Evolutionary conservation across 2,888 invertebrate species (phyloP), one percentile per base, ranked within the genome.

Genomic region (Melipona beecheii): DNA sequence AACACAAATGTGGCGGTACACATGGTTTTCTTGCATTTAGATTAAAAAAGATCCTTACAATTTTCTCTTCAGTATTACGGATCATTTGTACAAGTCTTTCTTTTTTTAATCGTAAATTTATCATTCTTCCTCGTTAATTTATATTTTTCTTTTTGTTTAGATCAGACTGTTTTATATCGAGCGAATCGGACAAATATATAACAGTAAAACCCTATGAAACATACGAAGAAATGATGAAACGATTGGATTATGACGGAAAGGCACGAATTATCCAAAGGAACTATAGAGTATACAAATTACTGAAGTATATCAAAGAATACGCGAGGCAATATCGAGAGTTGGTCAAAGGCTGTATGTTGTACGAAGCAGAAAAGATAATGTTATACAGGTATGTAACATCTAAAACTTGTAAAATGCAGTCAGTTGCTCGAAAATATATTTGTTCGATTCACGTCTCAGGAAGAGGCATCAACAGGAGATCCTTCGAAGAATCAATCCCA

Each of bases 401-500:
- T 27, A 17, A 27, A 60, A 52, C 4, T 2, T 17, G 2, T 56
- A 19, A 52, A 50, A 24, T 15, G 24, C 36, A 19, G 11, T 1
- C n/a, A 21, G 2, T 49, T 43, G n/a, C 4, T 4, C 3, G 6
- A 54, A 54, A 54, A 21, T 5, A 21, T n/a, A 36, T 24, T n/a
- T 4, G 21, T 19, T n/a, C 21, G 3, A 24, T 43, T 19, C 17
- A 27, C 19, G n/a, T 64, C 4, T 62, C 27, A 84, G 93, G 56
- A 95, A 95, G 83, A 95, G 96, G 74, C 94, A 95, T 84, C 95
- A 95, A 54, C 94, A 94, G 54, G 96, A 97, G 91, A 95, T 96
- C 24, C 94, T 96, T 52, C 96, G 96, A 11, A 97, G 96, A 94
- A 96, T 96, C n/a, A 97, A 96, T 92, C 97, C 97, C 0, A 95